Base-by-base conservation (phyloP, 2,113 vertebrate species). In the Pithys albifrons region DNA sequence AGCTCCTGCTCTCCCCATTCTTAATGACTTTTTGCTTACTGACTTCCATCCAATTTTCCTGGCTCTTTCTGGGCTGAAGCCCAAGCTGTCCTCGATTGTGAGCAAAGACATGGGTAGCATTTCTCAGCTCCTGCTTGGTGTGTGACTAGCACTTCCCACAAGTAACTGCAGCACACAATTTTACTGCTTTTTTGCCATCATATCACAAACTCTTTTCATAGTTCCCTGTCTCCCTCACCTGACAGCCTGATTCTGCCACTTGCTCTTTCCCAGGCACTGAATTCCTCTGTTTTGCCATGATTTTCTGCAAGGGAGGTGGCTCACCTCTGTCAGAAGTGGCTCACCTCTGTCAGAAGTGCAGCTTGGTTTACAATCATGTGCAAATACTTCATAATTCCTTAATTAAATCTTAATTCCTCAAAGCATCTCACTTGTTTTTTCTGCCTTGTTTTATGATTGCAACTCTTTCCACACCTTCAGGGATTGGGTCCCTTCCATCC, bases 1-100 rank as follows among this genome's bases (percentile, higher is more conserved):
- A 41, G 82, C 80, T 76, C 70, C n/a, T 70, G 41, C 66, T 85
- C 66, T 93, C 55, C 62, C 28, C 54, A 2, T 82, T 54, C 71
- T 49, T 76, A 69, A 88, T 73, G 85, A 73, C 39, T 87, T 84
- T 70, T 58, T 89, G 31, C 81, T 85, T 75, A 45, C 54, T 89
- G 89, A 76, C 62, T 96, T 95, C 62, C 81, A 83, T 79, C 94
- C 85, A 93, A 66, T 94, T 93, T 88, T 66, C 69, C 55, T 37
- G 82, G 37, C 64, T 85, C 85, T 66, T 82, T 91, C 81, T 96
- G 89, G 94, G 71, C 81, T 73, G 27, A 22, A 90, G 71, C 91
- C 85, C 89, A 89, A 91, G 66, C 75, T 91, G 28, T 73, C 78
- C 81, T 69, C 28, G 51, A 58, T 35, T 27, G 43, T 62, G 57